A percentile compares a stretch with the other conserved stretches of the same genome.
These are phyloP conservation scores for Dione vanillae DNA, from an alignment of 2,888 invertebrate genomes.

Conservation along the genomic window DNA sequence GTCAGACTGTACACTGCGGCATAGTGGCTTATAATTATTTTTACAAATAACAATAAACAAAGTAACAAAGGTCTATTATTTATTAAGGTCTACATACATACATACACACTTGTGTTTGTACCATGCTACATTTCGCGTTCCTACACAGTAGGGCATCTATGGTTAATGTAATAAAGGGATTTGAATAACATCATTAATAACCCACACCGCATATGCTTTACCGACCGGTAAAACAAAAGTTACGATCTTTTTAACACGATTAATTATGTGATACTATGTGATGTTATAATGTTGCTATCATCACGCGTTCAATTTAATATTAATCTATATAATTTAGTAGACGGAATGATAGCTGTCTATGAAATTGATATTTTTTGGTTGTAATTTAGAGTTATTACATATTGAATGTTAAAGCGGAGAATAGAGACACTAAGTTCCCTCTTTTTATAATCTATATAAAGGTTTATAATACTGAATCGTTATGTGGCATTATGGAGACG, in stretches of 20 bases:
- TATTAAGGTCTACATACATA: constrained; percentile 24
- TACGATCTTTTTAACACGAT: constrained; percentile 30
- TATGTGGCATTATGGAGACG: too few species aligned
- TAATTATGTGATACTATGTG: constrained; percentile 30
- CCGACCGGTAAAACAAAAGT: constrained; percentile 3
- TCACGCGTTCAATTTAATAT: constrained; percentile 21
- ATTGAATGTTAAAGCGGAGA: too few species aligned
- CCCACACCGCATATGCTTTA: constrained; percentile 30
- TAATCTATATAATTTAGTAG: constrained; percentile 15
- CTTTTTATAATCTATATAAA: too few species aligned
- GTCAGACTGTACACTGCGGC: too few species aligned
- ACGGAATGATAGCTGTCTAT: background rate
- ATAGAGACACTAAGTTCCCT: too few species aligned
- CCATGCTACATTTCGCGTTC: constrained; percentile 60
- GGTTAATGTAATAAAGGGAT: constrained; percentile 81
- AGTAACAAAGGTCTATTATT: constrained; percentile 27
- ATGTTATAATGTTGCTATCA: constrained; percentile 32
- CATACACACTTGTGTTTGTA: constrained; percentile 24
- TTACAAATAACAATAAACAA: constrained; percentile 12
- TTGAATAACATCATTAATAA: constrained; percentile 80
- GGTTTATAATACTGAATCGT: too few species aligned
- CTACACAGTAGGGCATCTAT: constrained; percentile 70
- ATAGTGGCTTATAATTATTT: too few species aligned
- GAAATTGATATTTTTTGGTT: background rate
- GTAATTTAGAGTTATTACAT: background rate